Conservation (phyloP, 2,888 invertebrate species). For the Meteorus cinctellus region DNA sequence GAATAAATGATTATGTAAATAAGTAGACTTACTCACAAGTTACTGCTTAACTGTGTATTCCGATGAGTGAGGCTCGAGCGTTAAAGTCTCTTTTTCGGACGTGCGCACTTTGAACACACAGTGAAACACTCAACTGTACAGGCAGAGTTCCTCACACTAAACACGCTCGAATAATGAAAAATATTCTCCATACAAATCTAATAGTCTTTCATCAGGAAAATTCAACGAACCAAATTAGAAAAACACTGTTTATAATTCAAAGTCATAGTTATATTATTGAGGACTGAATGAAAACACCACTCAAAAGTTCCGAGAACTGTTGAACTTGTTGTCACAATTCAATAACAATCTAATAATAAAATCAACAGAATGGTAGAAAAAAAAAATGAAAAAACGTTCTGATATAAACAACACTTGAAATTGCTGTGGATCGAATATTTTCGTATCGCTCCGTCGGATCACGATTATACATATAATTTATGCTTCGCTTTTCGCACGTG, state of each 20-base stretch:
- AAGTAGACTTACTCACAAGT: neutral
- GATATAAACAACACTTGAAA: neutral
- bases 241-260: neutral
- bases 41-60: neutral
- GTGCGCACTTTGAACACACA: neutral
- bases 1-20: slow-evolving; percentile 14
- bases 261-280: neutral
- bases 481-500: slow-evolving; percentile 37
- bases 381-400: neutral
- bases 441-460: neutral
- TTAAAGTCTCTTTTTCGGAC: neutral
- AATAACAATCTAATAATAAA: neutral
- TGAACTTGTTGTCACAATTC: neutral
- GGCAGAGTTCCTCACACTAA: neutral
- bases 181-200: neutral
- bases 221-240: neutral
- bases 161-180: neutral
- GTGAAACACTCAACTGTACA: neutral
- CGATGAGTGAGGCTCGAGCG: neutral
- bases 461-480: slow-evolving; percentile 25
- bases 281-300: neutral
- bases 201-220: neutral
- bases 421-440: neutral
- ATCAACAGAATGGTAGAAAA: neutral
- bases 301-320: neutral